These are phyloP conservation scores for Cynaeus angustus DNA, from an alignment of 2,888 invertebrate genomes.

Conservation along the genomic window DNA sequence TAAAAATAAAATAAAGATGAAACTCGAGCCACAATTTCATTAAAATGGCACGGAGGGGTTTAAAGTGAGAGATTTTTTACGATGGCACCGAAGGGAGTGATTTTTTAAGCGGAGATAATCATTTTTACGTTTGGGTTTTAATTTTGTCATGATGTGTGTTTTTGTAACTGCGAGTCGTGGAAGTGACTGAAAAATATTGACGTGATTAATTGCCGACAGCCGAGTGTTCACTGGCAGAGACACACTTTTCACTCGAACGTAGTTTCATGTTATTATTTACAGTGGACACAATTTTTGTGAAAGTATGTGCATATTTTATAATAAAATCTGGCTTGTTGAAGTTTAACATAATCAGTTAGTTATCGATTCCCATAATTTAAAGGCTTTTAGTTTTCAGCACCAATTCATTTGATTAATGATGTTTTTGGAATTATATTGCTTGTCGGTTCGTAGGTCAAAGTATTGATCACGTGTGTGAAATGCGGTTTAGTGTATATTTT, in stretches of 20 bases:
- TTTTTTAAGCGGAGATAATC: not conserved
- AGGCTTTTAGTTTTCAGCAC: no score
- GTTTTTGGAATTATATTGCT: no score
- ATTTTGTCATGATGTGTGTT: constrained; percentile 3
- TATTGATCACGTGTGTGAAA: no score
- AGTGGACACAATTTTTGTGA: not conserved
- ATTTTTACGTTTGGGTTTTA: constrained; percentile 9
- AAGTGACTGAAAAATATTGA: constrained; percentile 16
- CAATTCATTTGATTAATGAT: no score
- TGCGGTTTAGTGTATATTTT: no score
- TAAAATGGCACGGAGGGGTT: not conserved
- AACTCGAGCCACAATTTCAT: constrained; percentile 11
- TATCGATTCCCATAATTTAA: no score
- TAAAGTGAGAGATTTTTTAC: not conserved
- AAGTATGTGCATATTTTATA: not conserved
- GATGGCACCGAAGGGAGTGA: constrained; percentile 6
- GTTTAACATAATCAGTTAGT: no score
- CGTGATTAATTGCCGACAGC: constrained; percentile 7
- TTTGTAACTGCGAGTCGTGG: constrained; percentile 8
- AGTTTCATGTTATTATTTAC: not conserved
- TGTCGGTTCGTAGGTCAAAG: no score
- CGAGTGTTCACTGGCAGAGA: not conserved
- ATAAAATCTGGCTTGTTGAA: no score
- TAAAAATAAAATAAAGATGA: constrained; percentile 10
- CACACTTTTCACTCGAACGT: constrained; percentile 3